Conservation (phyloP, 2,888 invertebrate species). For the Ligdia adustata region DNA sequence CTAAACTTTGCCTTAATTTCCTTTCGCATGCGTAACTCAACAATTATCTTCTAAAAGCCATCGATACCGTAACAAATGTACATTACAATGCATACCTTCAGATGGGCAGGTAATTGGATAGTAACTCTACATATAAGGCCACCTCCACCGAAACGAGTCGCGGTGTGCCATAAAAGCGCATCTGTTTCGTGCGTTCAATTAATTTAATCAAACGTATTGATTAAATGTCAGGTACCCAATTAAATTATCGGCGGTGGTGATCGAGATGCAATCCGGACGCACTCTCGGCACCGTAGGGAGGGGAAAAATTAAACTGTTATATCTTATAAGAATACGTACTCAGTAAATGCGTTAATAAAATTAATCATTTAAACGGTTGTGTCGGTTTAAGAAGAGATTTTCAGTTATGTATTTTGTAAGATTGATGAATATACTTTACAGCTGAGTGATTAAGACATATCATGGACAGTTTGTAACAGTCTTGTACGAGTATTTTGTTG, state of each 20-base stretch:
- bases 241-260: conserved; percentile 67
- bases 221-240: conserved; percentile 79
- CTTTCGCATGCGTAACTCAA: neutral
- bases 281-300: conserved; percentile 38
- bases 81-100: conserved; percentile 9
- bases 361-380: no score
- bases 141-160: conserved; percentile 47
- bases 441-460: no score
- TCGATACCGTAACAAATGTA: conserved; percentile 6
- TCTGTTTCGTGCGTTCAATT: conserved; percentile 68
- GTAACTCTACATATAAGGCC: conserved; percentile 23
- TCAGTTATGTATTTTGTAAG: no score
- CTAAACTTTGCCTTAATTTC: no score
- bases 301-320: no score
- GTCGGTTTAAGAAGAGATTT: no score
- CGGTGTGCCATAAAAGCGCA: conserved; percentile 67
- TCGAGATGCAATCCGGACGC: conserved; percentile 53
- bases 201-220: conserved; percentile 77
- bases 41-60: conserved; percentile 6
- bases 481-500: no score
- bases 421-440: no score
- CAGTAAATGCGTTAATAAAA: no score
- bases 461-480: no score
- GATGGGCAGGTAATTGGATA: conserved; percentile 33
- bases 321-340: no score